Conservation (phyloP, 2,113 vertebrate genomes). For the Aegithalos caudatus region DNA sequence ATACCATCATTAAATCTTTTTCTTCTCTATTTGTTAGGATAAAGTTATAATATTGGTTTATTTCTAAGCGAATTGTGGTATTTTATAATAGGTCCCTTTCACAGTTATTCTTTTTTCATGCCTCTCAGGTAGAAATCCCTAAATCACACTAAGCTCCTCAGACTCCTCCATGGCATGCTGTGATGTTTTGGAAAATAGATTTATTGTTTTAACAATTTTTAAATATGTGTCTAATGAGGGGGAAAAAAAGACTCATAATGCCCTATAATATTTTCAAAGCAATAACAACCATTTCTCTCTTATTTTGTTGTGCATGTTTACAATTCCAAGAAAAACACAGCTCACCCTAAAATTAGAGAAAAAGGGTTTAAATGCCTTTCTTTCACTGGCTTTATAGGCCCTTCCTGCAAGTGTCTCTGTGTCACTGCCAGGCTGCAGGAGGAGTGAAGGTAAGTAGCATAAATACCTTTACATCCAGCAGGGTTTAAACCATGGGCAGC, state of each 20-base stretch:
- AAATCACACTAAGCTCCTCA: not conserved
- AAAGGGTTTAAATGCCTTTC: not conserved
- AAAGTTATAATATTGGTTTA: not conserved
- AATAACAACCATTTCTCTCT: not conserved
- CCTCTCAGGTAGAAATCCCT: not conserved
- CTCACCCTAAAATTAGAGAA: not conserved
- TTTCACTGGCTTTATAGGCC: not conserved
- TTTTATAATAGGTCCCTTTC: not conserved
- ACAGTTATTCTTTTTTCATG: not conserved
- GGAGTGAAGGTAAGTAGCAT: not conserved
- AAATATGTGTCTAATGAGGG: not conserved
- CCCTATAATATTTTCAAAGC: not conserved
- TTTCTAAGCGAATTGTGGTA: not conserved
- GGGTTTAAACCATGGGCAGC: not conserved
- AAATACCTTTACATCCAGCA: not conserved
- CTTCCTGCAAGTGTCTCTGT: not conserved
- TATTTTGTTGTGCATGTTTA: not conserved
- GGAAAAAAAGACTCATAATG: not conserved
- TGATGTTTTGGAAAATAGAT: not conserved
- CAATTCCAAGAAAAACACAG: not conserved
- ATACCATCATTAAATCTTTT: not conserved
- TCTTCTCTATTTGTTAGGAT: not conserved
- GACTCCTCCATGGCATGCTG: not conserved
- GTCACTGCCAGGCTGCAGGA: not conserved
- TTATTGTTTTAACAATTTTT: not conserved